Evolutionary conservation across 2,888 invertebrate genomes (phyloP), one percentile per base, ranked within the genome.

Genomic region (Achlya flavicornis): DNA sequence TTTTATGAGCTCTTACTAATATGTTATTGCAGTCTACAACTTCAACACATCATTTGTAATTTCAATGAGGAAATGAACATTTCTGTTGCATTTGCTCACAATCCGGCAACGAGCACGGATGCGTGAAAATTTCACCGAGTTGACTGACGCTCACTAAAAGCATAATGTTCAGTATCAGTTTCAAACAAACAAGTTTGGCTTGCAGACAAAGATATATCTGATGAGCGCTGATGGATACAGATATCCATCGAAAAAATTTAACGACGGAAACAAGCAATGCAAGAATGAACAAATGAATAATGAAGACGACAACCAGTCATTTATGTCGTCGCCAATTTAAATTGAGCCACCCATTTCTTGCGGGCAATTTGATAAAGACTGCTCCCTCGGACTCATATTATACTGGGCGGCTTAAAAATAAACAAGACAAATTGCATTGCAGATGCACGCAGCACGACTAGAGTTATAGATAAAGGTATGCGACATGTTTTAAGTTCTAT

Each of bases 361-460:
- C 62, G 64, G 68, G 66, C 64, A 69, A 70, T 71, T 68, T 65
- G 65, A 65, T 63, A 66, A 63, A 66, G 72, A 72, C 66, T 71
- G 66, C 66, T 72, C 71, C 69, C 68, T 67, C 71, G 69, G 82
- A 77, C 70, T 79, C 83, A 71, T 73, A 72, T 66, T 78, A 76
- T 60, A 77, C 81, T 88, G 86, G 88, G 74, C 79, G 78, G 76
- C 75, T 85, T 86, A 88, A 88, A 91, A 91, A 91, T 90, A 91
- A 89, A 87, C 85, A 81, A 83, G 80, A 82, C 89, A 89, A 16
- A 90, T 88, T 88, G 88, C 84, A 84, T 78, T 77, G 80, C 80
- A 87, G 80, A 83, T 85, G 84, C 85, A 86, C 75, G 79, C 53
- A 53, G 16, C 53, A 19, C 53, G 53, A 77, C 74, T 73, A 70